Conservation (phyloP, 2,888 invertebrate species). For the Heliconius sara region DNA sequence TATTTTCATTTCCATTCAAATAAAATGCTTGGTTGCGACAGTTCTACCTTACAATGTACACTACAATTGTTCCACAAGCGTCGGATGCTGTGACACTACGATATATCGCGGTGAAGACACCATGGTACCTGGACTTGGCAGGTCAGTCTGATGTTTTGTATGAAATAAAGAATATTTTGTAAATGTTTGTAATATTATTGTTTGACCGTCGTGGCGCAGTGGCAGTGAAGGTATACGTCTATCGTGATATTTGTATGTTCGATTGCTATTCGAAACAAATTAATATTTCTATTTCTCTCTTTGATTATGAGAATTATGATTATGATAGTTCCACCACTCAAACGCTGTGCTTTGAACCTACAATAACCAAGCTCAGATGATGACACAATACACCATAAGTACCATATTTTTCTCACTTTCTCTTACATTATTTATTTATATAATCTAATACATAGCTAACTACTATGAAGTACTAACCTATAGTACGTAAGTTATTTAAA, state of each 20-base stretch:
- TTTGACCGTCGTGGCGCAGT: neutral
- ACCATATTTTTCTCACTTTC: neutral
- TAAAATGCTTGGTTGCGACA: slow-evolving; percentile 1
- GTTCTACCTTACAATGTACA: neutral
- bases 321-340: no score
- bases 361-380: no score
- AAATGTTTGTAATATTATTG: neutral
- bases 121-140: slow-evolving; percentile 12
- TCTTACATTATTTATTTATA: neutral
- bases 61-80: slow-evolving; percentile 12
- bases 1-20: slow-evolving; percentile 4
- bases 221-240: no score
- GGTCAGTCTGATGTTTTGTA: neutral
- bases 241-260: neutral
- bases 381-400: no score
- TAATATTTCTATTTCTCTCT: neutral
- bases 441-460: neutral
- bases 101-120: slow-evolving; percentile 6
- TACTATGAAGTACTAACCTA: neutral
- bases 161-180: slow-evolving; percentile 15
- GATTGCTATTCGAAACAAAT: neutral
- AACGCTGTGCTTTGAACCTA: no score
- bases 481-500: neutral
- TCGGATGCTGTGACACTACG: slow-evolving; percentile 13
- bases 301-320: no score